A percentile compares a stretch with the other conserved stretches of the same genome.
Conservation (phyloP, 1,140 invertebrate genomes). For the Amphibalanus amphitrite region DNA sequence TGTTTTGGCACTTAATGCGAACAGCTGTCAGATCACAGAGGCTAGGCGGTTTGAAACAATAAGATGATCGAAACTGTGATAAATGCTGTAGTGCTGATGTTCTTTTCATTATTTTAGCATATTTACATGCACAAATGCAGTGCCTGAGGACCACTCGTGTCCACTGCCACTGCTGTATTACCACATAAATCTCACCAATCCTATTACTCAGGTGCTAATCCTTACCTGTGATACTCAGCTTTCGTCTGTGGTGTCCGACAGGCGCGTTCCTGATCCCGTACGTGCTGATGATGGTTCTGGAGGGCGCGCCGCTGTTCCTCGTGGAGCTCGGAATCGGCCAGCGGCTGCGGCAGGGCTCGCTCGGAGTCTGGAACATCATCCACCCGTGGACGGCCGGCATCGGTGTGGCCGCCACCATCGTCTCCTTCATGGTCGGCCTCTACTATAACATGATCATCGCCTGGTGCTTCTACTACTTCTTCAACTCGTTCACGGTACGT, state of each 20-base stretch:
- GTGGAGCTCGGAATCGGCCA: slow-evolving; percentile 88
- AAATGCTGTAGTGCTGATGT: too few species aligned
- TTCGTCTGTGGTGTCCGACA: too few species aligned
- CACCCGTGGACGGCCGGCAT: slow-evolving; percentile 81
- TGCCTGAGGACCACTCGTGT: too few species aligned
- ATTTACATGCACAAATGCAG: too few species aligned
- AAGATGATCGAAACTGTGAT: too few species aligned
- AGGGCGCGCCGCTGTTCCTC: slow-evolving; percentile 81
- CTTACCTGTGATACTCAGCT: neutral
- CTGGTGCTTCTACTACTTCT: slow-evolving; percentile 93
- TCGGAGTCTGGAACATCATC: slow-evolving; percentile 86
- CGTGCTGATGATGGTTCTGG: slow-evolving; percentile 76
- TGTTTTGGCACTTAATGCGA: too few species aligned
- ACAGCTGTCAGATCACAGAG: too few species aligned
- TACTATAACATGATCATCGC: slow-evolving; percentile 99
- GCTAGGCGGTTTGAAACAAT: too few species aligned
- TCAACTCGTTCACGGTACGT: slow-evolving; percentile 67
- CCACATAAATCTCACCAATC: too few species aligned
- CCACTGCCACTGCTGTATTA: too few species aligned
- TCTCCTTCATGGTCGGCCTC: slow-evolving; percentile 45
- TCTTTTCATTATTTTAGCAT: too few species aligned
- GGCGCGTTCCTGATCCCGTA: slow-evolving; percentile 96
- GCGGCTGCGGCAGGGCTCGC: slow-evolving; percentile 64
- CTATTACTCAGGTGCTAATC: neutral
- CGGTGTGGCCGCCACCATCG: slow-evolving; percentile 73